Evolutionary conservation across 2,797 vertebrate species (phyloP), one percentile per base, ranked within the genome.

Genomic region (Enteromius paludinosus): DNA sequence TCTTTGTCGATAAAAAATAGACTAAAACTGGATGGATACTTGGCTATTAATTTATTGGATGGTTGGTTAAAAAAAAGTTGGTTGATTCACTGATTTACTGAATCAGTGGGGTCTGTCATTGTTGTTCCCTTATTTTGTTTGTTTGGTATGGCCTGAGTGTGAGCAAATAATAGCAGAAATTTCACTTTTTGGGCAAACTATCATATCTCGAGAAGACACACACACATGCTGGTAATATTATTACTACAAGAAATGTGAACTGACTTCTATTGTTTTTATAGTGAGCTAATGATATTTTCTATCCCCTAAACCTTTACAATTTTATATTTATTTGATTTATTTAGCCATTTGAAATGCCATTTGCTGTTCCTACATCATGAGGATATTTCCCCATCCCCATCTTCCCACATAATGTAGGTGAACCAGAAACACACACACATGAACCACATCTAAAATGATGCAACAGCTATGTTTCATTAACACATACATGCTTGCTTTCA

Each of bases 401-500:
- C 20, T 35, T 35, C 23, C 25, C 23, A 6, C 28, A 25, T 70
- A 38, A 20, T 23, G 47, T 54, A 4, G 11, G 25, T 38, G 12
- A 73, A 73, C 10, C 25, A 66, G 11, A 54, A 7, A 69, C n/a
- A 52, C 8, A 25, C 33, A 62, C 17, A 8, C 20, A 78, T 2
- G 5, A 18, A 33, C 15, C 52, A 45, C 5, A 43, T 61, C 30
- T 61, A 14, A 35, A 71, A 71, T 47, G n/a, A 69, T 15, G 35
- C 33, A 54, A 54, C 23, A 30, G 20, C 52, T 49, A 35, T 23
- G 43, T 52, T 65, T n/a, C 45, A 62, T 74, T 65, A 73, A 52
- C 59, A 54, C 41, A 54, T 64, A 1, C 43, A 65, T 64, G 59
- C 30, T 81, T 72, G 20, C 15, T 64, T 73, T 72, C n/a, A 41